A percentile compares a stretch with the other conserved stretches of the same genome.
Conservation (phyloP, 1,140 invertebrate species). For the Brachystomella parvula region DNA sequence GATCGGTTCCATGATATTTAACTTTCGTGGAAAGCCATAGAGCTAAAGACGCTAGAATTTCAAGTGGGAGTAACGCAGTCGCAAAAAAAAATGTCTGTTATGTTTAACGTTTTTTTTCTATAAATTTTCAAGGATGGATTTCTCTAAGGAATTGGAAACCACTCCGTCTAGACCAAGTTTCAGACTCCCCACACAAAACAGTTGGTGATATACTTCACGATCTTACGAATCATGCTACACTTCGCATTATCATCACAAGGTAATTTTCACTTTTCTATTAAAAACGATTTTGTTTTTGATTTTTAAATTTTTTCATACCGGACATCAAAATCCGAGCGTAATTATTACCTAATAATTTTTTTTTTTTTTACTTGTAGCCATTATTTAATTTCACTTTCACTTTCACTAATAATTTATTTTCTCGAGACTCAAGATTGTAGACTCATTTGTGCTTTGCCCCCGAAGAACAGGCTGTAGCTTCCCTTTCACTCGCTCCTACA, state of each 20-base stretch:
- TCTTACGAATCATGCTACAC: conserved; percentile 77
- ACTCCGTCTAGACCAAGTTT: conserved; percentile 77
- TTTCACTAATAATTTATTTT: too few species aligned
- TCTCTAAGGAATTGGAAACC: conserved; percentile 92
- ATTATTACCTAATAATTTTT: too few species aligned
- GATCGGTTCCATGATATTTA: not conserved
- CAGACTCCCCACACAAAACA: conserved; percentile 71
- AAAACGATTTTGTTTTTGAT: not conserved
- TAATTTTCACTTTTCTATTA: too few species aligned
- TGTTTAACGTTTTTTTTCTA: not conserved
- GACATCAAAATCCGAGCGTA: too few species aligned
- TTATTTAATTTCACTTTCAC: too few species aligned
- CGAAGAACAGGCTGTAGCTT: too few species aligned
- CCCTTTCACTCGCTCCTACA: too few species aligned
- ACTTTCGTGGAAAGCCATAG: not conserved
- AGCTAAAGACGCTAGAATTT: not conserved
- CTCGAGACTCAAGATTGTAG: too few species aligned
- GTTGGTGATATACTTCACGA: conserved; percentile 88
- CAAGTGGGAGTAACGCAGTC: not conserved
- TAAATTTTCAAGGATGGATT: conserved; percentile 57
- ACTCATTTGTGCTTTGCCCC: too few species aligned
- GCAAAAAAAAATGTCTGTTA: too few species aligned
- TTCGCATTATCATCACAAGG: conserved; percentile 80
- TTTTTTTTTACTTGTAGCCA: too few species aligned
- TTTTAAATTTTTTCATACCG: not conserved